Evolutionary conservation across 1,140 invertebrate genomes (phyloP), one percentile per base, ranked within the genome.

Genomic region (Carposina sasakii): DNA sequence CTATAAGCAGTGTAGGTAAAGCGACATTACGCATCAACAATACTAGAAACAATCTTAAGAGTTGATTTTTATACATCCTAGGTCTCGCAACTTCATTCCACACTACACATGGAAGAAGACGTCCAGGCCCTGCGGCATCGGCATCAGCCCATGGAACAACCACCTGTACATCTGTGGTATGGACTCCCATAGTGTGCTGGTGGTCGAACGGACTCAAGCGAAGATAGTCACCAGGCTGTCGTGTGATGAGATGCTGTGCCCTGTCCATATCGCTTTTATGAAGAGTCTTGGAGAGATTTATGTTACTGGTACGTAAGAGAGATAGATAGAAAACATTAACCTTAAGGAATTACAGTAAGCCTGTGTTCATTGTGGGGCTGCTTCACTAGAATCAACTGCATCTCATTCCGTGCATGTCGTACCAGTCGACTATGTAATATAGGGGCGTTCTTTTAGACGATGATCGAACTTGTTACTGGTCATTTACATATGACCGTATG

Each of bases 241-340:
- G 58, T 87, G 73, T 57, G 77, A 68, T n/a, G 86, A 85, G 45
- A 91, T 85, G 89, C 74, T 92, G 54, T 92, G 89, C 51, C 89
- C 91, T 8, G 88, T 90, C 1, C 90, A 90, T 20, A 85, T 93
- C 16, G 88, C 90, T 3, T 92, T 91, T 52, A 89, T 88, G 54
- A 83, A 85, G 40, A 77, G 79, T 21, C 71, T 86, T 1, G 87
- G 89, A 23, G 87, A 90, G 63, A 87, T 93, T 33, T 90, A 89
- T 58, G 86, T 93, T 15, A 88, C 90, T 65, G 88, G 88, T 86
- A 31, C 48, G 50, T 54, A 34, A 34, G 12, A 26, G 24, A n/a
- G n/a, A n/a, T n/a, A n/a, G n/a, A n/a, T n/a, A n/a, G n/a, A n/a
- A n/a, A n/a, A n/a, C n/a, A n/a, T n/a, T n/a, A n/a, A n/a, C n/a